phyloP scores from a whole-genome alignment of 2,797 vertebrate species.

The Myotis pilosus region DNA sequence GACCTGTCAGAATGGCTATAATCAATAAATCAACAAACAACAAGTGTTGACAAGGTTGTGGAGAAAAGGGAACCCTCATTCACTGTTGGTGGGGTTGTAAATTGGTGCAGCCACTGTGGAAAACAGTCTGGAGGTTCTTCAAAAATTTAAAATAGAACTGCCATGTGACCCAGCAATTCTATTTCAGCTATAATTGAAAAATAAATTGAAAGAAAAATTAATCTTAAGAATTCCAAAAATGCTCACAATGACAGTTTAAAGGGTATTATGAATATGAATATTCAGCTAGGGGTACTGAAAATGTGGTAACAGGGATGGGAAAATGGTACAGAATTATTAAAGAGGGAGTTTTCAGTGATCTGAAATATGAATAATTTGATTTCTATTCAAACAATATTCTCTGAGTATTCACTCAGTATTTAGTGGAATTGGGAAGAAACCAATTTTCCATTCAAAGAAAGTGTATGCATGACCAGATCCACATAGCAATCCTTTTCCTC shows the following conservation, averaged over 20 bases:
- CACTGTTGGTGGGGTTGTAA: not conserved
- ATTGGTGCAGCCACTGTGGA: not conserved
- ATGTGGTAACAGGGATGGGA: not conserved
- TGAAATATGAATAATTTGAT: not conserved
- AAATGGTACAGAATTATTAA: not conserved
- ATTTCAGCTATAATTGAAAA: not conserved
- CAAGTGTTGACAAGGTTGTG: not conserved
- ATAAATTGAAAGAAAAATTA: not conserved
- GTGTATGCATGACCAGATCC: not conserved
- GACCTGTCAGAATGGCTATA: not conserved
- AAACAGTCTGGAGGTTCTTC: not conserved
- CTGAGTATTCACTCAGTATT: not conserved
- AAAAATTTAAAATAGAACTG: not conserved
- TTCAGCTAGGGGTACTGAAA: not conserved
- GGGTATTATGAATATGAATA: not conserved
- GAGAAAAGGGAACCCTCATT: not conserved
- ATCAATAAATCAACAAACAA: not conserved
- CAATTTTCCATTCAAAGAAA: not conserved
- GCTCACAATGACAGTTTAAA: not conserved
- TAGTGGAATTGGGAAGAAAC: not conserved
- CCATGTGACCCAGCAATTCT: not conserved
- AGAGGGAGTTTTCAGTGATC: not conserved
- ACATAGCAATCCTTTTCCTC: not conserved
- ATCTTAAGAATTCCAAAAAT: not conserved
- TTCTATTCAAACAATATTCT: not conserved